Evolutionary conservation across 2,113 vertebrate species (phyloP), one percentile per base, ranked within the genome.

Genomic region (Chaenocephalus aceratus): DNA sequence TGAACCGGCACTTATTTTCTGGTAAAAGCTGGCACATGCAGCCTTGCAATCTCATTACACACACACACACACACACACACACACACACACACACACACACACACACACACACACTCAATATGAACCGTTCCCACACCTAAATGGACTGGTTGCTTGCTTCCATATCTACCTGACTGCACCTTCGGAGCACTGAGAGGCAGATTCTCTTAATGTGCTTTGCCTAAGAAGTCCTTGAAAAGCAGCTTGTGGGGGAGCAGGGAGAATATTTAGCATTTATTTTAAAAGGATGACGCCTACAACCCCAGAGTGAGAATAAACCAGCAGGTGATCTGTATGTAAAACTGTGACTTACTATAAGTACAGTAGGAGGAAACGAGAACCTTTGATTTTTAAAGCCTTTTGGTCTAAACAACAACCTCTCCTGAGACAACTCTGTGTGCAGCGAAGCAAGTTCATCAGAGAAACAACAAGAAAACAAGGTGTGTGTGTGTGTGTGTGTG

Each of bases 401-500:
- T 59, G 64, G 11, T 76, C 7, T 41, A 76, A 79, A 88, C 64
- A 21, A 54, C 21, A 52, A 60, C 49, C 7, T 74, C 18, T 54
- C 46, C 63, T 48, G 64, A 75, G 61, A 77, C 64, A 56, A 84
- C 86, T 81, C 69, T 45, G 21, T 62, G 46, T 3, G 58, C 74
- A 48, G 58, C 53, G 23, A 59, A 73, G 51, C 54, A 46, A 4
- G 48, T 68, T 69, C 66, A 75, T 67, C 62, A 54, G 80, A 72
- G n/a, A 59, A 59, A 83, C 49, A 80, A 44, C 68, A 57, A 26
- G 10, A 15, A 60, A 30, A 3, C 30, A 30, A 30, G 51, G 77
- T 26, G 23, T 34, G 75, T 44, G 36, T 53, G 51, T 34, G 46
- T 23, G 75, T 62, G 52, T 51, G 74, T 62, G 62, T 73, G 57